Conservation (phyloP, 2,113 vertebrate genomes). For the Peromyscus maniculatus region DNA sequence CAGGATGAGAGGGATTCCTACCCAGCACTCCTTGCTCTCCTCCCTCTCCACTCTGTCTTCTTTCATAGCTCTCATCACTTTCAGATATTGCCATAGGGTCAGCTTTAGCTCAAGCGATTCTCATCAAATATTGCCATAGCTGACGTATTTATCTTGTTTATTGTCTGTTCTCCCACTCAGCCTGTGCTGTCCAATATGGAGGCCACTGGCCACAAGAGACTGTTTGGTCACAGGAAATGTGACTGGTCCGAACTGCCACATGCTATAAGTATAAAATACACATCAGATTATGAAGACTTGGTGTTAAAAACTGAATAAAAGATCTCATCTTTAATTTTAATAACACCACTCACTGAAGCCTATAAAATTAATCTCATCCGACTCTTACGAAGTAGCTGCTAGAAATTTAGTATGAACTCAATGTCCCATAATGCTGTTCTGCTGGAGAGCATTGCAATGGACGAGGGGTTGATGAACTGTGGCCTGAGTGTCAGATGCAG, state of each 20-base stretch:
- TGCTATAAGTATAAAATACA: neutral
- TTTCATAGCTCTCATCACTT: neutral
- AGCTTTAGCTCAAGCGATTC: neutral
- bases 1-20: neutral
- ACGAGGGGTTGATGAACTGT: neutral
- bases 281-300: neutral
- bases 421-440: neutral
- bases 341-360: neutral
- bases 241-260: neutral
- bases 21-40: neutral
- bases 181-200: neutral
- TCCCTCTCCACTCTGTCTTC: neutral
- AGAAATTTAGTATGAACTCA: neutral
- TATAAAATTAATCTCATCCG: conserved; percentile 45
- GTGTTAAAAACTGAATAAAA: neutral
- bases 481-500: neutral
- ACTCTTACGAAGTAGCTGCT: conserved; percentile 24
- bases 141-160: neutral
- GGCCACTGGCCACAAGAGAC: neutral
- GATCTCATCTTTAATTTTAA: conserved; percentile 19
- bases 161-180: neutral
- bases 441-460: neutral
- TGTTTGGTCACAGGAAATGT: neutral
- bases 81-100: neutral
- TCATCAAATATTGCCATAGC: neutral